Evolutionary conservation across 1,140 invertebrate species (phyloP), one percentile per base, ranked within the genome.

Genomic region (Potamilus streckersoni): DNA sequence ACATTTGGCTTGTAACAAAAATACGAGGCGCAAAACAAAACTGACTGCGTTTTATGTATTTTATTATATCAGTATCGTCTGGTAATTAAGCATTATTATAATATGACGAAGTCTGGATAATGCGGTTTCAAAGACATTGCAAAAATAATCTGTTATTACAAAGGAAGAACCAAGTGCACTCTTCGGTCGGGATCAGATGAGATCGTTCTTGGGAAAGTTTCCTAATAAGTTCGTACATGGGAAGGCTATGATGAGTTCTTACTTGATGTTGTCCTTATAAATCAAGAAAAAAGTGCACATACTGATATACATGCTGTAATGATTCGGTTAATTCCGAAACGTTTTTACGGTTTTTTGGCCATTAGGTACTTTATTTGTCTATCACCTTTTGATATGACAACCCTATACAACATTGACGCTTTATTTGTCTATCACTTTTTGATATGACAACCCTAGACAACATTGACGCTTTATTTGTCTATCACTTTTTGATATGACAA

Each of bases 1-100:
- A 56, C 31, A 3, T 72, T 72, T 65, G 61, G 63, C 68, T 65
- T 60, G 67, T 55, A 27, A 74, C 20, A 74, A 74, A 61, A 68
- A 23, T 20, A 74, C 65, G 27, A 67, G 67, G 38, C 57, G 64
- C 16, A 67, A 68, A 49, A 74, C 67, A 20, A 57, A 67, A 56
- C 23, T 60, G 58, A 68, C 60, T 74, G 71, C 27, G 16, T 73
- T 73, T 56, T 74, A 65, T 63, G n/a, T 31, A n/a, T 74, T 67
- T 56, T 74, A 57, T 38, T 57, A 74, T 27, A 66, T n/a, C 17
- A n/a, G 17, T 71, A 71, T 38, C n/a, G 19, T 31, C 19, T 23
- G 17, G 58, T 71, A n/a, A 58, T 61, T 49, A 71, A 61, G 49
- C 27, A 2, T 49, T n/a, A n/a, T 5, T 49, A 71, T 58, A 71